Base-by-base conservation (phyloP, 2,113 vertebrate genomes). In the Morone chrysops region DNA sequence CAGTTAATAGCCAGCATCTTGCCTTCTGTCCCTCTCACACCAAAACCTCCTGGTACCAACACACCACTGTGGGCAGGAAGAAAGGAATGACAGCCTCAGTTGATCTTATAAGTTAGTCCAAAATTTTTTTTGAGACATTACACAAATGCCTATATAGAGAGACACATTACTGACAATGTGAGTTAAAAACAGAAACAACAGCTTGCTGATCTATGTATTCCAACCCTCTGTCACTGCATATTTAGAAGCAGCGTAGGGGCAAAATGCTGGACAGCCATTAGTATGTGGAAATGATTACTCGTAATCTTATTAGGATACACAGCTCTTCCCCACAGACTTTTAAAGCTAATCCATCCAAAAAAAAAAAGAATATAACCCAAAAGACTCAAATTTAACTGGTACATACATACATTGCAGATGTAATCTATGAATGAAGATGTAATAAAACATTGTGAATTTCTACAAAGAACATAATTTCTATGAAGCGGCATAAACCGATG, bases 1-100 rank as follows among this genome's bases (percentile, higher is more conserved):
- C 98, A 99, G 89, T 93, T 94, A 81, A 99, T 99, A n/a, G 98
- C 98, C 74, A 96, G 96, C 76, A 99, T 98, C 94, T 99, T 99
- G 63, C 98, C 98, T 94, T 99, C 98, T 7, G 98, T 99, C 38
- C 98, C 98, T 85, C 98, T 95, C 80, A 96, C 95, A 75, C 98
- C 98, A 92, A 99, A 99, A 41, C 98, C 98, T 70, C 98, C 98
- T 6, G 98, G 98, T 68, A 99, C 98, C 92, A 99, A 92, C 54
- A 99, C 93, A 25, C 98, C 98, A 0, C 98, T 99, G 94, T 43
- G 80, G 8, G 54, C 50, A 56, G 10, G 11, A 48, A 80, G 36
- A 71, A 45, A 61, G 10, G 5, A 79, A 36, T 1, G 5, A 59
- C 4, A 47, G 40, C n/a, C 40, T 67, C 45, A 17, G 1, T 8